Base-by-base conservation (phyloP, 2,797 vertebrate genomes). In the Poeciliopsis turneri region DNA sequence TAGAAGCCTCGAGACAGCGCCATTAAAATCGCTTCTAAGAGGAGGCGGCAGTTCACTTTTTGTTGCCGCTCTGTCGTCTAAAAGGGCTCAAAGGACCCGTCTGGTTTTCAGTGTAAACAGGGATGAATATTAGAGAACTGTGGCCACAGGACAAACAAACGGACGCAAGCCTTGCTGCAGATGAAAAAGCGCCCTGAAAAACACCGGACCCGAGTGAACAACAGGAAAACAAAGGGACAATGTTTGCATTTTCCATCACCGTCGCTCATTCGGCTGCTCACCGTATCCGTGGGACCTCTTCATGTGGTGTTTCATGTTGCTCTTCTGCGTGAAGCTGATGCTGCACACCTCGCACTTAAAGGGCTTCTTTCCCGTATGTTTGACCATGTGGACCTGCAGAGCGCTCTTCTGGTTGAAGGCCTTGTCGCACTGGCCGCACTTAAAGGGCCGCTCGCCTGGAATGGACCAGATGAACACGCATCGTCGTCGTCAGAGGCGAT, bases 331-430 rank as follows among this genome's bases (percentile, higher is more conserved):
- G 94, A 99, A 99, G 72, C 97, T 95, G 96, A 99, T 98, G 87
- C 94, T 95, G 85, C 98, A 99, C 87, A 97, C 96, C 88, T 97
- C 96, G n/a, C 98, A 99, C 87, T 97, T 97, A 84, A 99, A 98
- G 55, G 98, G 98, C 92, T 97, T 97, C 94, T 99, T 98, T 9
- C 98, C 98, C 0, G 98, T 99, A 94, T 99, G 98, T 88, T 99
- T 99, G 93, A 99, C 98, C 94, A 97, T 97, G 90, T 99, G 98
- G 79, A 99, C 98, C 92, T 99, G 98, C 86, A 99, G 96, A 1
- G 98, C 98, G 0, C 98, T 99, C 96, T 99, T 99, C 97, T 99
- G 98, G 93, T 99, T 99, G 92, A 99, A 99, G 55, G 98, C 98
- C 83, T 99, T 99, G 80, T 98, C 98, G 64, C 98, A 99, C 4